Conservation (phyloP, 2,797 vertebrate species). For the Poliocrania exsul region DNA sequence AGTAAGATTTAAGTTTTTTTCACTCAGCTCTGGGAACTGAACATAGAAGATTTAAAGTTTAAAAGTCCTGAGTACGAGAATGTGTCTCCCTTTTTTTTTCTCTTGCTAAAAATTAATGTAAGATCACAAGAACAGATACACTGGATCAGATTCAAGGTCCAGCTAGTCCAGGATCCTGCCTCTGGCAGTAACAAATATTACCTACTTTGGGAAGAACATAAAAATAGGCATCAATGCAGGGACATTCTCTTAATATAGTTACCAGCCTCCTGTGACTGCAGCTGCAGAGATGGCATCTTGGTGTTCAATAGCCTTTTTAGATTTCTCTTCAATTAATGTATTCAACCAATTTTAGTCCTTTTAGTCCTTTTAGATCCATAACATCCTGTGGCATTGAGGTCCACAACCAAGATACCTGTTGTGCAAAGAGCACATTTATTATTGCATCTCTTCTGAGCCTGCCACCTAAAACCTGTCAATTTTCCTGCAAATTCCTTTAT, state of each 20-base stretch:
- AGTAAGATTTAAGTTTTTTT: not conserved
- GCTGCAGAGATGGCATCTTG: not conserved
- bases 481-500: not conserved
- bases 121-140: slow-evolving; percentile 2
- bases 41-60: not conserved
- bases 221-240: not conserved
- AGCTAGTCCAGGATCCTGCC: not conserved
- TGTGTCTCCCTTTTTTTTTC: not conserved
- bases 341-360: not conserved
- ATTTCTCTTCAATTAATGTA: not conserved
- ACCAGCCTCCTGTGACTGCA: not conserved
- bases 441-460: not conserved
- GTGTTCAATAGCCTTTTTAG: not conserved
- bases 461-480: not conserved
- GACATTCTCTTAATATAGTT: not conserved
- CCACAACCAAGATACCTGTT: not conserved
- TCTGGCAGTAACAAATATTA: not conserved
- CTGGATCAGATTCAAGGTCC: slow-evolving; percentile 20
- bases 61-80: not conserved
- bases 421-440: not conserved
- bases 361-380: not conserved
- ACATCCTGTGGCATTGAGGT: not conserved
- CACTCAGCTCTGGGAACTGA: not conserved
- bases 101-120: not conserved
- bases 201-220: slow-evolving; percentile 14